Percentiles rank a stretch among this genome's conserved stretches.
Conservation (phyloP, 2,113 vertebrate genomes). For the Gymnarchus niloticus region DNA sequence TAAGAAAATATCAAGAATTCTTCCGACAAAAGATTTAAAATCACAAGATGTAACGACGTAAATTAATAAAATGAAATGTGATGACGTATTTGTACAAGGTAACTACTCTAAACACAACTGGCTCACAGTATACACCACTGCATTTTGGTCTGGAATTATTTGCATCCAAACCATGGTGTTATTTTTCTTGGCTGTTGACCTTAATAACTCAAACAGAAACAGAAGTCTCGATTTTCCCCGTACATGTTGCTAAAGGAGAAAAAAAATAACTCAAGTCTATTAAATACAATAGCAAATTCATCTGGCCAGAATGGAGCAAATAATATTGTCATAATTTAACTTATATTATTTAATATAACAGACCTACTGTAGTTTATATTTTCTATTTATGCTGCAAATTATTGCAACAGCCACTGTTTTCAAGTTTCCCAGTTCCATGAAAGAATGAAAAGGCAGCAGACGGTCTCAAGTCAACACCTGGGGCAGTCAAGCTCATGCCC, state of each 20-base stretch:
- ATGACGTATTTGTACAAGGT: not conserved
- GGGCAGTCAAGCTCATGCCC: no score
- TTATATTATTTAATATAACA: not conserved
- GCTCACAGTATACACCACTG: not conserved
- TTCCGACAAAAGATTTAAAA: not conserved
- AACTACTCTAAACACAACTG: not conserved
- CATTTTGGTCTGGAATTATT: not conserved
- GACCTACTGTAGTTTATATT: not conserved
- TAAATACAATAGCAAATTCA: not conserved
- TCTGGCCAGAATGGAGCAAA: not conserved
- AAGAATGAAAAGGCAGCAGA: not conserved
- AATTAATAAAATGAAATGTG: no score
- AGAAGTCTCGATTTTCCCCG: conserved; percentile 15
- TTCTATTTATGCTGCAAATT: not conserved
- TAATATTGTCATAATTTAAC: not conserved
- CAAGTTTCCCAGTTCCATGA: not conserved
- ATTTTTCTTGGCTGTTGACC: conserved; percentile 23
- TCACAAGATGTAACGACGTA: no score
- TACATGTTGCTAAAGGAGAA: not conserved
- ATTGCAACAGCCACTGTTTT: not conserved
- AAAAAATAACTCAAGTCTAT: not conserved
- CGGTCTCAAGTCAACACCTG: not conserved
- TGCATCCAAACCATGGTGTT: conserved; percentile 1
- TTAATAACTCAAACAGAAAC: conserved; percentile 22
- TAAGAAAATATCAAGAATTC: not conserved